Evolutionary conservation across 2,113 vertebrate species (phyloP).

Genomic region (Miniopterus natalensis): DNA sequence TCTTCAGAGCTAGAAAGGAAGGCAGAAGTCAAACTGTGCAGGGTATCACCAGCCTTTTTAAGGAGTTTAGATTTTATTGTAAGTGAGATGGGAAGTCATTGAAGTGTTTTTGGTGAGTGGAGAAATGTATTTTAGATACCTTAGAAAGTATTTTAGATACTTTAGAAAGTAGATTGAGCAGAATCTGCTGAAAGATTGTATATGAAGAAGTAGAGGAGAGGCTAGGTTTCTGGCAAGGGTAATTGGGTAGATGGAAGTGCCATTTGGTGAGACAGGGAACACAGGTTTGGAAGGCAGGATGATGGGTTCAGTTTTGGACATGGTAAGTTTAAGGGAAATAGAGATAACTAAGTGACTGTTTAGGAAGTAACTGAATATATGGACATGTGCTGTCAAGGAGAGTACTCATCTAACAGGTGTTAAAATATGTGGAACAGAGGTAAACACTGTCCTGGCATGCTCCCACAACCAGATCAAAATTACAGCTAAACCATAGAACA

Average conservation of each 20-base stretch:
- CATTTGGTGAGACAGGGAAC: not conserved
- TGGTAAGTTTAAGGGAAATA: not conserved
- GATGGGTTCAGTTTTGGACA: not conserved
- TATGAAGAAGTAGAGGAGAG: not conserved
- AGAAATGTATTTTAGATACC: not conserved
- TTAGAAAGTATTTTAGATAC: not conserved
- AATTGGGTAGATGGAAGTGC: not conserved
- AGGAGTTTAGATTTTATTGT: slow-evolving; percentile 42
- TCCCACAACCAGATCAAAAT: no score
- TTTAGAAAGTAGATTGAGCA: not conserved
- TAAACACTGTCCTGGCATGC: no score
- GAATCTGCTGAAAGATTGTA: not conserved
- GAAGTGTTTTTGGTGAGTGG: not conserved
- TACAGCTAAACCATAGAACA: no score
- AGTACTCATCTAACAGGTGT: not conserved
- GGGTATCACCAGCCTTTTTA: not conserved
- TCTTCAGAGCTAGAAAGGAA: not conserved
- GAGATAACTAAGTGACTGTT: not conserved
- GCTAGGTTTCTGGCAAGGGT: not conserved
- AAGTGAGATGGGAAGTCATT: not conserved
- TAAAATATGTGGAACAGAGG: not conserved
- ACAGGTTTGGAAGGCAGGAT: not conserved
- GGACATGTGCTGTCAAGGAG: not conserved
- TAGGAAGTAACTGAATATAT: not conserved
- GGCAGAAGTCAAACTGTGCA: not conserved